Evolutionary conservation across 2,113 vertebrate species (phyloP).

Genomic region (Istiophorus platypterus): DNA sequence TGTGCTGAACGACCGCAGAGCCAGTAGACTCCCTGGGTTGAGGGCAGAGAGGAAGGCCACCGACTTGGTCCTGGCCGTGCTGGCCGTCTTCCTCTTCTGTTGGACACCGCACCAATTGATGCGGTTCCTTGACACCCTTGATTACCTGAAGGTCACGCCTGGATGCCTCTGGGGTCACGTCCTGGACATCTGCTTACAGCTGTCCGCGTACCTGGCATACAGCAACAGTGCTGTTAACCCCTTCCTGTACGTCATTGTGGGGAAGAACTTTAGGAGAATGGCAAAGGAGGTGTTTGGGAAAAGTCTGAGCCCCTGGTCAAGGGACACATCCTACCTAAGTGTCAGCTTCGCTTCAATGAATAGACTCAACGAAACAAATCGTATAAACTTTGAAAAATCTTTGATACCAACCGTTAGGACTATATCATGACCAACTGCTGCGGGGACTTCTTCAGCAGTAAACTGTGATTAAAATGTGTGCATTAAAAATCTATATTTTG

Average conservation of each 20-base stretch:
- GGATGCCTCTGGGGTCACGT: constrained; percentile 63
- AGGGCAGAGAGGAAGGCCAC: constrained; percentile 87
- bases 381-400: constrained; percentile 29
- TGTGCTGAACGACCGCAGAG: constrained; percentile 72
- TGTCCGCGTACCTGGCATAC: constrained; percentile 83
- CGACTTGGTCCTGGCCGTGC: constrained; percentile 85
- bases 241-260: constrained; percentile 89
- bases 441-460: not conserved
- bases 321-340: constrained; percentile 23
- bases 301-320: constrained; percentile 50
- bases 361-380: constrained; percentile 52
- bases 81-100: constrained; percentile 87
- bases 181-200: constrained; percentile 81
- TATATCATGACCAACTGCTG: not conserved
- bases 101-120: constrained; percentile 90
- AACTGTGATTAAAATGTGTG: constrained; percentile 1
- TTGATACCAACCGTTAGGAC: not conserved
- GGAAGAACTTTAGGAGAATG: constrained; percentile 89
- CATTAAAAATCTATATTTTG: not conserved
- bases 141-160: constrained; percentile 47
- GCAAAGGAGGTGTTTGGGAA: constrained; percentile 80
- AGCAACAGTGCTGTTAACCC: constrained; percentile 93
- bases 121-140: constrained; percentile 85
- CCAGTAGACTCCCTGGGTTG: constrained; percentile 74
- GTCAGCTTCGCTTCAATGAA: constrained; percentile 51